Evolutionary conservation across 2,797 vertebrate genomes (phyloP).

Genomic region (Micromesistius poutassou): DNA sequence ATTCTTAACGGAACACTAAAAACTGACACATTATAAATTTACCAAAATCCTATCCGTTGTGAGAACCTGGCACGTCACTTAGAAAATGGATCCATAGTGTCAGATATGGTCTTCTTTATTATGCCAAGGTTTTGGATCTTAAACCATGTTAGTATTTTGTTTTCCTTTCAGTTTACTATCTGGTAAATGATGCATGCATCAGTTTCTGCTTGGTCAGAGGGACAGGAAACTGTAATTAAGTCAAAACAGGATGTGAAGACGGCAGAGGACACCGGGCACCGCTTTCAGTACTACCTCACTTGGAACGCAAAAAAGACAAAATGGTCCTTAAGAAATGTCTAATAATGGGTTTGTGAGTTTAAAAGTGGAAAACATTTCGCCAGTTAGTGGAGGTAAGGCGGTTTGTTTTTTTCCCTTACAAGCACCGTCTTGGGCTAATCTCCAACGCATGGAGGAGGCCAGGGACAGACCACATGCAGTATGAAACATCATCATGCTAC

Average conservation of each 20-base stretch:
- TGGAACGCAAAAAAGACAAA: slow-evolving; percentile 6
- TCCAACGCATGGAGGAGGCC: slow-evolving; percentile 58
- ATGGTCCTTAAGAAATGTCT: background rate
- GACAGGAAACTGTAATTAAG: slow-evolving; percentile 65
- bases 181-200: background rate
- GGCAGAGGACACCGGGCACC: slow-evolving; percentile 58
- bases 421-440: slow-evolving; percentile 35
- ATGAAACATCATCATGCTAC: slow-evolving; percentile 19
- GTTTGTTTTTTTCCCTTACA: background rate
- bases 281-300: slow-evolving; percentile 29
- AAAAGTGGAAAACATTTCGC: background rate
- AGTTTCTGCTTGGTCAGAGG: slow-evolving; percentile 60
- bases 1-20: no score
- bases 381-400: background rate
- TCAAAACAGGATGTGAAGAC: slow-evolving; percentile 67
- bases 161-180: background rate
- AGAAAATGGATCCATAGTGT: background rate
- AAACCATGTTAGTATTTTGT: slow-evolving; percentile 43
- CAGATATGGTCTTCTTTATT: background rate
- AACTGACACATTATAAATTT: no score
- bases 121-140: background rate
- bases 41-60: no score
- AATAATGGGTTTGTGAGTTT: background rate
- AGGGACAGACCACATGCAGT: slow-evolving; percentile 8
- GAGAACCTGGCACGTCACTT: background rate